Evolutionary conservation across 2,797 vertebrate species (phyloP).

Genomic region (Lophotriccus pileatus): DNA sequence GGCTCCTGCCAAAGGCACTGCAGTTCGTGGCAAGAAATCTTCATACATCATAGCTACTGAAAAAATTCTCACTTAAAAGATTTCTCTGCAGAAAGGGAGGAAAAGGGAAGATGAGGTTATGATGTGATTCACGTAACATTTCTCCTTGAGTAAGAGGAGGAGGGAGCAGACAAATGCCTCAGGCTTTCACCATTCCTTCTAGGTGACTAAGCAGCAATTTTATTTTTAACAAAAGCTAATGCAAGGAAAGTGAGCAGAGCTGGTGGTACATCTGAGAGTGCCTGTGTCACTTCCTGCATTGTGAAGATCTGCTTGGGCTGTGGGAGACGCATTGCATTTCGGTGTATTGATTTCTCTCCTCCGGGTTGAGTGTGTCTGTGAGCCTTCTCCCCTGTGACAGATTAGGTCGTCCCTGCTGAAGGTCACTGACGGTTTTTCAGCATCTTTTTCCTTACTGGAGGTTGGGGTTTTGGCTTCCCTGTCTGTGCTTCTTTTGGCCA

Average conservation of each 20-base stretch:
- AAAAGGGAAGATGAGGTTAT: not conserved
- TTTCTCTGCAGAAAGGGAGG: not conserved
- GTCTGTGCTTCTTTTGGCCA: not conserved
- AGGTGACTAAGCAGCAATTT: slow-evolving; percentile 16
- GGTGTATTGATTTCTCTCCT: not conserved
- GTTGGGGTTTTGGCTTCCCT: not conserved
- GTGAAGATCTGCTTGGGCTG: not conserved
- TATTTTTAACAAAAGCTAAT: slow-evolving; percentile 2
- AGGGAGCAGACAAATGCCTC: not conserved
- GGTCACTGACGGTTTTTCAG: not conserved
- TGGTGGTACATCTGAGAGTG: not conserved
- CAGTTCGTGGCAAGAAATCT: not conserved
- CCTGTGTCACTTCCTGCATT: not conserved
- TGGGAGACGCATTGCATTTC: not conserved
- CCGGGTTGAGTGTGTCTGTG: not conserved
- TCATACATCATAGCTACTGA: not conserved
- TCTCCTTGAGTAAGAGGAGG: not conserved
- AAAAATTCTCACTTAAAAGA: not conserved
- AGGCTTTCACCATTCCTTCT: not conserved
- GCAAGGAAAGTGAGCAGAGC: not conserved
- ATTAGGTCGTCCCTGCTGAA: not conserved
- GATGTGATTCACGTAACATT: not conserved
- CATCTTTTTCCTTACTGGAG: not conserved
- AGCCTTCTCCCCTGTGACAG: not conserved
- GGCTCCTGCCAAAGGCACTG: not conserved